Conservation (phyloP, 2,888 invertebrate genomes). For the Ornithoptera priamus region DNA sequence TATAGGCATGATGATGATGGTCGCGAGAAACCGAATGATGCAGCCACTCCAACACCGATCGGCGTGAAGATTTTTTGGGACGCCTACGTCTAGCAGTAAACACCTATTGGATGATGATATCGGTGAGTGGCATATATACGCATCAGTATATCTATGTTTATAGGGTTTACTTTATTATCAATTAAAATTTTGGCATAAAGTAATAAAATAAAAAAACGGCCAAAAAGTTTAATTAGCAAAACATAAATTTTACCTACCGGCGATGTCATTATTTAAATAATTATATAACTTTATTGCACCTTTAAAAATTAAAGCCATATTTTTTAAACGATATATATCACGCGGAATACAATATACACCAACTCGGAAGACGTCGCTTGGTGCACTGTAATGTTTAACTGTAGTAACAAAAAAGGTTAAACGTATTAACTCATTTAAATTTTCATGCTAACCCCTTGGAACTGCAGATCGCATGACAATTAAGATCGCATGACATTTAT, state of each 20-base stretch:
- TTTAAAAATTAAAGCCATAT: conserved; percentile 61
- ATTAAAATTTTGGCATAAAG: too few relatives aligned
- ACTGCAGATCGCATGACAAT: not conserved
- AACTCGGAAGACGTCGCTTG: not conserved
- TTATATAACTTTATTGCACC: conserved; percentile 60
- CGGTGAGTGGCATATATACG: too few relatives aligned
- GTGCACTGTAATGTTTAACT: conserved; percentile 1
- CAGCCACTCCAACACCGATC: too few relatives aligned
- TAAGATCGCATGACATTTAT: not conserved
- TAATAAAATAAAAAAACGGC: too few relatives aligned
- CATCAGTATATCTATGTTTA: too few relatives aligned
- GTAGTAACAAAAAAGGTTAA: conserved; percentile 1
- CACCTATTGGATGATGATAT: too few relatives aligned
- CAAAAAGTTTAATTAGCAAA: not conserved
- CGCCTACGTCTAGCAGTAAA: too few relatives aligned
- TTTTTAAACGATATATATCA: not conserved
- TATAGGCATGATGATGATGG: not conserved
- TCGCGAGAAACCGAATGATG: not conserved
- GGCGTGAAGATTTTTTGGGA: too few relatives aligned
- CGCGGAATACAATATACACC: not conserved
- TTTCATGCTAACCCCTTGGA: not conserved
- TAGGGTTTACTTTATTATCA: too few relatives aligned
- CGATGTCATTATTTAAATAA: conserved; percentile 66
- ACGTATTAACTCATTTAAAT: conserved; percentile 5
- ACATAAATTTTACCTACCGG: conserved; percentile 43